These are phyloP conservation scores for Acanthaster planci DNA, from an alignment of 35 echinoderm and acorn worm genomes.

Conservation along the genomic window DNA sequence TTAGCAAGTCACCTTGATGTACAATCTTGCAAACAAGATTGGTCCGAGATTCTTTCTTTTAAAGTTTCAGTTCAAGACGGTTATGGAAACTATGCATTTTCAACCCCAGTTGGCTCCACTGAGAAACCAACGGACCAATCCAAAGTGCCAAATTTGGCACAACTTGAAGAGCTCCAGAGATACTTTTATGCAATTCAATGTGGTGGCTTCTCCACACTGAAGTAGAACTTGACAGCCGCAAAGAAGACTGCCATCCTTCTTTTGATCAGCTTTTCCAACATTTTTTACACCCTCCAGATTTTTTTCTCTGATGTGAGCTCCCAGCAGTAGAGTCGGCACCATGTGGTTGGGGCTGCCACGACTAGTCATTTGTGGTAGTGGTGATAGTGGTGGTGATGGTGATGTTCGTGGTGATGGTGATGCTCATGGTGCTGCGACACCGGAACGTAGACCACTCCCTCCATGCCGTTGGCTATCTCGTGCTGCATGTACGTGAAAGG, in stretches of 20 bases:
- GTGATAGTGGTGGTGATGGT: constrained; percentile 83
- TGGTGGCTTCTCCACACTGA: too few relatives aligned
- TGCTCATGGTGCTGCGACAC: constrained; percentile 56
- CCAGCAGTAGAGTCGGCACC: not conserved
- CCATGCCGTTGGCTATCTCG: constrained; percentile 53
- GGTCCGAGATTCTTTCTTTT: too few relatives aligned
- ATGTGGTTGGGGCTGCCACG: not conserved
- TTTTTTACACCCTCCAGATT: constrained; percentile 2
- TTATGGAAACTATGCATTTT: too few relatives aligned
- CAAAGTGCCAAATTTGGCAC: too few relatives aligned
- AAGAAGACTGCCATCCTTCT: not conserved
- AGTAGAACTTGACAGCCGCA: too few relatives aligned
- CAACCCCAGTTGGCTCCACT: too few relatives aligned
- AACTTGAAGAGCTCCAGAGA: too few relatives aligned
- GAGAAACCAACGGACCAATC: too few relatives aligned
- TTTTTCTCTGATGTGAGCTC: not conserved
- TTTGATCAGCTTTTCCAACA: not conserved
- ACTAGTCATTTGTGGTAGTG: constrained; percentile 61
- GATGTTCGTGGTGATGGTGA: constrained; percentile 87
- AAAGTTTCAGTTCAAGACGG: too few relatives aligned
- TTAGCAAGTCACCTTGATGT: too few relatives aligned
- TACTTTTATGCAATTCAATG: too few relatives aligned
- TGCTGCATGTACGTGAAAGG: constrained; percentile 87
- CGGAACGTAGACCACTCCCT: constrained; percentile 52
- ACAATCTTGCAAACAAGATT: too few relatives aligned